phyloP scores from a whole-genome alignment of 2,797 vertebrate genomes.

The Peromyscus melanophrys region DNA sequence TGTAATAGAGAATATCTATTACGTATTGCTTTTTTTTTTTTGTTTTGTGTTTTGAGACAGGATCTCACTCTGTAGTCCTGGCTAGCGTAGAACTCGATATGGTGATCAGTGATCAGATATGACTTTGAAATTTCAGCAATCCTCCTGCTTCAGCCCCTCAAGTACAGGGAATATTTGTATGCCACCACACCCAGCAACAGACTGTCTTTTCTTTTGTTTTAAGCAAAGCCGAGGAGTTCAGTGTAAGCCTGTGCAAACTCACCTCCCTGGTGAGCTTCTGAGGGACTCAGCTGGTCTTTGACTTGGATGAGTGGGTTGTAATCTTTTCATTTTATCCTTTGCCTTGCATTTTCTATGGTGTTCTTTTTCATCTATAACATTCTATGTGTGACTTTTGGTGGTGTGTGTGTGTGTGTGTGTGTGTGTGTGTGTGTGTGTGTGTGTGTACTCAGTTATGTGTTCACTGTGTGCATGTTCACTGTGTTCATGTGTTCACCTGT shows the following conservation, averaged over 20 bases:
- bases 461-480: background rate
- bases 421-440: too few species aligned
- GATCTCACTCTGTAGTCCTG: background rate
- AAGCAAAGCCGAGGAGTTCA: background rate
- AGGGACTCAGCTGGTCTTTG: background rate
- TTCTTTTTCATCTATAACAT: background rate
- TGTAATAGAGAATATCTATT: background rate
- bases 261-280: background rate
- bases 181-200: too few species aligned
- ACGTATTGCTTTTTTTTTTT: background rate
- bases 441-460: too few species aligned
- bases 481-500: background rate
- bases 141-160: background rate
- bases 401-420: too few species aligned
- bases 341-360: background rate
- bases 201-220: background rate
- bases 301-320: background rate
- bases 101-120: background rate
- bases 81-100: background rate
- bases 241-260: too few species aligned
- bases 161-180: background rate
- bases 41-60: background rate
- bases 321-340: background rate
- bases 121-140: background rate
- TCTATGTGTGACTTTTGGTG: background rate